A percentile compares a stretch with the other conserved stretches of the same genome.
These are phyloP conservation scores for Spea multiplicata DNA, from an alignment of 2,113 vertebrate genomes.

Conservation along the genomic window DNA sequence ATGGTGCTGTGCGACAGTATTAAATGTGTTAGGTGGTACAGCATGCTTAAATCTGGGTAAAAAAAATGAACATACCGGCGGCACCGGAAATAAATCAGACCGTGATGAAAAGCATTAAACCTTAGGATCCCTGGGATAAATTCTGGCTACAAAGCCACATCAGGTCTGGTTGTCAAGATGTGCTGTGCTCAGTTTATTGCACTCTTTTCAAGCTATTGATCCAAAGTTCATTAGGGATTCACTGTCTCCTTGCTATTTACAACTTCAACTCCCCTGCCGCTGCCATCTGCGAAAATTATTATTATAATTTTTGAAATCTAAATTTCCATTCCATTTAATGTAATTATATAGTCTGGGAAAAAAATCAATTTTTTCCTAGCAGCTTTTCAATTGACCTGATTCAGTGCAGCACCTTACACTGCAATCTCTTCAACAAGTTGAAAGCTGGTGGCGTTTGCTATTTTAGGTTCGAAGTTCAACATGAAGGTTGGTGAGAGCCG, in stretches of 20 bases:
- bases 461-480: conserved; percentile 29
- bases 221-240: background rate
- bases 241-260: conserved; percentile 5
- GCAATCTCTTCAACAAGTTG: background rate
- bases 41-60: too few species aligned
- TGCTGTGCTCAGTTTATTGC: background rate
- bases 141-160: background rate
- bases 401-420: conserved; percentile 7
- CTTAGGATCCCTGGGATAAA: background rate
- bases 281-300: conserved; percentile 3
- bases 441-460: conserved; percentile 9
- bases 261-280: background rate
- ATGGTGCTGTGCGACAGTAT: too few species aligned
- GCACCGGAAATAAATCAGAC: too few species aligned
- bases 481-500: background rate
- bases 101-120: background rate
- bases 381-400: conserved; percentile 8
- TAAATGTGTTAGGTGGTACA: too few species aligned
- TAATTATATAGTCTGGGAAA: conserved; percentile 16
- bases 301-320: conserved; percentile 21
- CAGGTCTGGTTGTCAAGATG: background rate
- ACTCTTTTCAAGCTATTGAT: background rate
- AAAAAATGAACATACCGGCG: too few species aligned
- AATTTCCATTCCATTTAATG: conserved; percentile 13
- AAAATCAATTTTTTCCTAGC: conserved; percentile 21